phyloP scores from a whole-genome alignment of 2,888 invertebrate species.

The Latheticus oryzae region DNA sequence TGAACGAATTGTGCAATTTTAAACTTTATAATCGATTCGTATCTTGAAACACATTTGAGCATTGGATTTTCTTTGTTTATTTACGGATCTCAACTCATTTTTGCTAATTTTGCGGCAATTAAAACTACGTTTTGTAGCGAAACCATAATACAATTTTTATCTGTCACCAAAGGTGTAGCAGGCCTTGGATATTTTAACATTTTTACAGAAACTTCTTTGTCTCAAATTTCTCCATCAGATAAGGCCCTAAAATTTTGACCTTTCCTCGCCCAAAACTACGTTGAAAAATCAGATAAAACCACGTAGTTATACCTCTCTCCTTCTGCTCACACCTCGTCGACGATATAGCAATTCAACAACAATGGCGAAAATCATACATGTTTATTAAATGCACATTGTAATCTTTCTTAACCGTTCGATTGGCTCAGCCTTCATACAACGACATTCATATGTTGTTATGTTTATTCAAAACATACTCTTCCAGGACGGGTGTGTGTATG shows the following conservation, averaged over 20 bases:
- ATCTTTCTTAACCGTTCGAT: too few relatives aligned
- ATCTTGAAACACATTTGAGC: too few relatives aligned
- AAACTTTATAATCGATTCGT: too few relatives aligned
- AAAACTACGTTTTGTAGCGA: background rate
- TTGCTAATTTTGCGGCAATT: background rate
- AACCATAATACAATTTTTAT: too few relatives aligned
- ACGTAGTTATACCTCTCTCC: background rate
- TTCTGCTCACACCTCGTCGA: constrained; percentile 15
- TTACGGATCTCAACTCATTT: too few relatives aligned
- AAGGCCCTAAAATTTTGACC: constrained; percentile 19
- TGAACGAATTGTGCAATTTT: too few relatives aligned
- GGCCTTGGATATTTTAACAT: too few relatives aligned
- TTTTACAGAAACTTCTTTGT: too few relatives aligned
- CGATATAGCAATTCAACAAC: constrained; percentile 20
- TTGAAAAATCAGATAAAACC: constrained; percentile 19
- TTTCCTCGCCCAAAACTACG: constrained; percentile 20
- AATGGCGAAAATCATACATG: constrained; percentile 26
- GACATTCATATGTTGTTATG: constrained; percentile 17
- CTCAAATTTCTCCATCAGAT: constrained; percentile 5
- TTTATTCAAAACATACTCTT: constrained; percentile 32
- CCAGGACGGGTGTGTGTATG: constrained; percentile 13
- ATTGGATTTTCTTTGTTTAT: too few relatives aligned
- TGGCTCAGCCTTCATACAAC: constrained; percentile 18
- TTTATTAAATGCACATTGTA: constrained; percentile 19
- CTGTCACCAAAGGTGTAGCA: constrained; percentile 1